These are phyloP conservation scores for Saccostrea cuccullata DNA, from an alignment of 1,140 invertebrate species.

Conservation along the genomic window DNA sequence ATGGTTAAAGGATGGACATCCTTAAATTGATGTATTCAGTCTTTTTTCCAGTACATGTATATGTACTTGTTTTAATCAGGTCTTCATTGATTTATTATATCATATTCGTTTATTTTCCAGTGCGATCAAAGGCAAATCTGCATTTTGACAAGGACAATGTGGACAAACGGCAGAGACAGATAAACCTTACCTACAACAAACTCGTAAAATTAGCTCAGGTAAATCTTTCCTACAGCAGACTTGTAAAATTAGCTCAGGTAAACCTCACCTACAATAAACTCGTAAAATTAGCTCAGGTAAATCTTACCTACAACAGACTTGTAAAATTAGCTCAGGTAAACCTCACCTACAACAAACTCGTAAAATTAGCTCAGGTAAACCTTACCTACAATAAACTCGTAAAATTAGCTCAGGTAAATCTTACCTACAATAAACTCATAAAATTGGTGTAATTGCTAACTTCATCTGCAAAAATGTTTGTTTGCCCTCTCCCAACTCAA, in stretches of 20 bases:
- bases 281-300: constrained; percentile 86
- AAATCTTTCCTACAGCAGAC: constrained; percentile 40
- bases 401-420: constrained; percentile 83
- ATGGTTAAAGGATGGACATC: no score
- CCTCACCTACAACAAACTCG: constrained; percentile 88
- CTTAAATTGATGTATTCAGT: no score
- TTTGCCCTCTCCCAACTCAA: no score
- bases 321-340: no score
- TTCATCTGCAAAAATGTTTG: no score
- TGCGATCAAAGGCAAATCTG: constrained; percentile 76
- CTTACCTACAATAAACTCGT: neutral
- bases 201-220: constrained; percentile 88
- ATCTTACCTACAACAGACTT: neutral
- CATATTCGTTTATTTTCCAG: constrained; percentile 63
- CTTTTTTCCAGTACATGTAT: no score
- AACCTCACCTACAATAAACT: constrained; percentile 90
- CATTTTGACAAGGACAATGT: constrained; percentile 87
- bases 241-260: constrained; percentile 80
- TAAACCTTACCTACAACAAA: constrained; percentile 89
- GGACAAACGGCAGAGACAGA: constrained; percentile 88
- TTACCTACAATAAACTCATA: constrained; percentile 83
- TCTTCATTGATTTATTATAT: neutral
- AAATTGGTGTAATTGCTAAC: no score
- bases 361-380: constrained; percentile 85
- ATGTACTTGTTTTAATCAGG: no score